These are phyloP conservation scores for Uropsilus gracilis DNA, from an alignment of 2,113 vertebrate species.

Conservation along the genomic window DNA sequence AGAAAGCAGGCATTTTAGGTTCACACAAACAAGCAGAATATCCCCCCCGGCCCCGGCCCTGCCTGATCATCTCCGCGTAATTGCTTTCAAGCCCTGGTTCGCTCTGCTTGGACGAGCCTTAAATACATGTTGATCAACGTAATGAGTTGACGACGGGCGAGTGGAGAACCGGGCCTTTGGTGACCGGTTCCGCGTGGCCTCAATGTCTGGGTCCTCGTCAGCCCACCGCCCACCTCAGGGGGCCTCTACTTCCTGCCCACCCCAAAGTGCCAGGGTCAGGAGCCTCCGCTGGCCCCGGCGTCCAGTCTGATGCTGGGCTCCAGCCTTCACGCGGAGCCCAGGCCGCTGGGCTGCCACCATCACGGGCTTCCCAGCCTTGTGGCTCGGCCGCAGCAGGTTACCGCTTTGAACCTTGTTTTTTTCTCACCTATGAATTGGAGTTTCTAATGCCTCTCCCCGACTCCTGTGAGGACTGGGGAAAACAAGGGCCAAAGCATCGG, in stretches of 20 bases:
- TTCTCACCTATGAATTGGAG: neutral
- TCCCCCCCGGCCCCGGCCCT: slow-evolving; percentile 4
- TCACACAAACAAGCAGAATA: slow-evolving; percentile 71
- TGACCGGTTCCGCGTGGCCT: neutral
- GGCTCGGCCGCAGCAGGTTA: neutral
- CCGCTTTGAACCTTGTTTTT: neutral
- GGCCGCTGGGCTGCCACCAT: neutral
- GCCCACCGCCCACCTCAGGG: neutral
- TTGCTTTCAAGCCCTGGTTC: slow-evolving; percentile 64
- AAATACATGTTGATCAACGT: slow-evolving; percentile 59
- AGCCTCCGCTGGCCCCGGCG: accelerated
- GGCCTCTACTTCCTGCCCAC: neutral
- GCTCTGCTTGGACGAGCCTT: slow-evolving; percentile 52
- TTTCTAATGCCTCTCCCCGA: neutral
- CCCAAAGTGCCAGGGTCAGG: accelerated
- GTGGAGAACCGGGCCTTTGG: neutral
- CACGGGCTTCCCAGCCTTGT: neutral
- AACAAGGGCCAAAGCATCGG: neutral
- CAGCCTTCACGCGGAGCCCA: neutral
- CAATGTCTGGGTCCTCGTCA: neutral
- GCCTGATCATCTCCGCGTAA: slow-evolving; percentile 67
- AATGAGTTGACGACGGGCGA: neutral
- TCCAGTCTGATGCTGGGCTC: neutral
- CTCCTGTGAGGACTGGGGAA: neutral
- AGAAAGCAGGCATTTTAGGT: slow-evolving; percentile 63